Evolutionary conservation across 1,140 invertebrate genomes (phyloP), one percentile per base, ranked within the genome.

Genomic region (Diorhabda elongata): DNA sequence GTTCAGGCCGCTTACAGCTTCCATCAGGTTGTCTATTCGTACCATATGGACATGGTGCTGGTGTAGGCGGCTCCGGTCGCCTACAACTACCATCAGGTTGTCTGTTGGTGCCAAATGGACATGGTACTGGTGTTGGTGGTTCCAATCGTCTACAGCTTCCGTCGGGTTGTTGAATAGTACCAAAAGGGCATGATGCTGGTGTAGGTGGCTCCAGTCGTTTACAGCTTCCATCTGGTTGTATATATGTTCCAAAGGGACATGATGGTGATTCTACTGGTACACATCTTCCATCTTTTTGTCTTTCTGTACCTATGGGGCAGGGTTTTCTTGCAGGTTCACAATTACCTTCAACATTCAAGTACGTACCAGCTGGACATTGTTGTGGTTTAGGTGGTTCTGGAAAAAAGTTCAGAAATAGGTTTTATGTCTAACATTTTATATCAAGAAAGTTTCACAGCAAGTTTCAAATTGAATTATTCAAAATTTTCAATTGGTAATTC

Each of bases 201-300:
- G 61, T 9, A 4, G 61, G 63, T 42, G 63, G 63, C 7, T 64
- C 63, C n/a, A n/a, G n/a, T 44, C 26, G 4, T 42, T 47, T 44
- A 41, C 65, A 75, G n/a, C 52, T 43, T 42, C 74, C 74, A 62
- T 74, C 68, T 8, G 71, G 66, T 58, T 44, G 47, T 9, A 6
- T 66, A 44, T 65, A 66, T 44, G 70, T 69, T 9, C 68, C 71
- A 44, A 73, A 72, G n/a, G 76, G 73, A 44, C 66, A 66, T 57
- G 66, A 66, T 58, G 72, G 64, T 43, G 47, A 42, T 44, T 61
- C 44, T 45, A 67, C 42, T 57, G 52, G 61, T 45, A 61, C 70
- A 47, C 72, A 73, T 57, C 56, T 62, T 64, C 71, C 71, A n/a
- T 61, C 67, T 9, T 68, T 62, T 47, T 63, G 42, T 70, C 66